Base-by-base conservation (phyloP, 2,888 invertebrate species). In the Drosophila buzzatii region DNA sequence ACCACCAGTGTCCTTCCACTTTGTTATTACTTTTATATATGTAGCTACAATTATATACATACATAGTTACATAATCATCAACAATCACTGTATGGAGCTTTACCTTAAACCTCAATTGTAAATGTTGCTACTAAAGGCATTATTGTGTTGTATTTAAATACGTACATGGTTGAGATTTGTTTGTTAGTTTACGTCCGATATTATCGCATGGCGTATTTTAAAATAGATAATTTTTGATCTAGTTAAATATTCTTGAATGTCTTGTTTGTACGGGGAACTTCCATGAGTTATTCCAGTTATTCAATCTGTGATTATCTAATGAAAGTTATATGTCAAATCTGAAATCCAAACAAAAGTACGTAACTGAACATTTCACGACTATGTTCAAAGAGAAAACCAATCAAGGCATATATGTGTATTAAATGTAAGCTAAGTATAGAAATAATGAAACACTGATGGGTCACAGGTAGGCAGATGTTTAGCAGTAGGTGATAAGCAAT, bases 281-380 rank as follows among this genome's bases (percentile, higher is more conserved):
- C 82, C 85, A 79, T 70, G 74, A 78, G 73, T 79, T 81, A 87
- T 87, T 87, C 87, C 87, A 87, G 90, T 82, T 87, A 81, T 83
- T 62, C 75, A 71, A 71, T 85, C 87, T 87, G 87, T 87, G 87
- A 87, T 87, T 88, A 75, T 78, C 73, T 72, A 79, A 74, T 88
- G 76, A 87, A 70, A 78, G 81, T 76, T 82, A 83, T 75, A 55
- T 69, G 56, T 41, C 42, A 57, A 74, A 73, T 70, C 68, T 57
- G 47, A 80, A 80, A 83, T 76, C 61, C 73, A 70, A 86, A 64
- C 64, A 70, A 77, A 72, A 62, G 57, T 85, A 80, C 57, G 85
- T 64, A 86, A 86, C 77, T 68, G 73, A 89, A 81, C 89, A 86
- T 86, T 86, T 89, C 89, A 73, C 69, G 62, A 62, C 45, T 57